A percentile compares a stretch with the other conserved stretches of the same genome.
phyloP scores from a whole-genome alignment of 2,113 vertebrate genomes.

The Tursiops truncatus region DNA sequence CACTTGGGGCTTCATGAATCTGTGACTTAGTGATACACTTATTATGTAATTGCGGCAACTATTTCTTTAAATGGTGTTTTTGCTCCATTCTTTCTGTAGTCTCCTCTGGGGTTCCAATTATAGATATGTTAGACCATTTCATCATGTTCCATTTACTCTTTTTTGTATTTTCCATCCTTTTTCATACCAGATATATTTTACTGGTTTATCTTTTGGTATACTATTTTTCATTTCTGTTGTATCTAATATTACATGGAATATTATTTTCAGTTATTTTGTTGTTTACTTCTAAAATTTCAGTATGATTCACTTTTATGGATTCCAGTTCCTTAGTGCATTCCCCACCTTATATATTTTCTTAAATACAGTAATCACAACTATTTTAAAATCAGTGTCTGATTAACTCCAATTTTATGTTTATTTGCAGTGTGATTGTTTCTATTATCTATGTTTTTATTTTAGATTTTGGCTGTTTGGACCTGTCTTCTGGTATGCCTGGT shows the following conservation, averaged over 20 bases:
- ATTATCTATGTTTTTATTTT: not conserved
- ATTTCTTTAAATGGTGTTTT: not conserved
- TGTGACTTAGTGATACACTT: not conserved
- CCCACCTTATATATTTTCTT: not conserved
- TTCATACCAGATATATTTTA: not conserved
- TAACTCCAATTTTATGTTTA: constrained; percentile 23
- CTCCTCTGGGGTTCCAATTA: not conserved
- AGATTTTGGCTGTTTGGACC: not conserved
- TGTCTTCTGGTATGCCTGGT: not conserved
- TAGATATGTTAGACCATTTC: not conserved
- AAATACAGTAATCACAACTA: not conserved
- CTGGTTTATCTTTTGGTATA: not conserved
- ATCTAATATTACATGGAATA: not conserved
- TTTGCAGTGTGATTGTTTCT: not conserved
- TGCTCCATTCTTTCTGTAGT: not conserved
- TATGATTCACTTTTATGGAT: not conserved
- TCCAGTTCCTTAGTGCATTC: not conserved
- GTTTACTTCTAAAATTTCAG: not conserved
- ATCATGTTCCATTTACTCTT: not conserved
- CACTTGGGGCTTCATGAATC: not conserved
- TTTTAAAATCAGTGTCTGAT: not conserved
- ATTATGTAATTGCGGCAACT: not conserved
- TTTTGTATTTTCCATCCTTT: not conserved
- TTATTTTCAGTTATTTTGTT: not conserved
- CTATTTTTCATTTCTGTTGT: not conserved